phyloP scores from a whole-genome alignment of 2,888 invertebrate species.

The Cephus sareptanus region DNA sequence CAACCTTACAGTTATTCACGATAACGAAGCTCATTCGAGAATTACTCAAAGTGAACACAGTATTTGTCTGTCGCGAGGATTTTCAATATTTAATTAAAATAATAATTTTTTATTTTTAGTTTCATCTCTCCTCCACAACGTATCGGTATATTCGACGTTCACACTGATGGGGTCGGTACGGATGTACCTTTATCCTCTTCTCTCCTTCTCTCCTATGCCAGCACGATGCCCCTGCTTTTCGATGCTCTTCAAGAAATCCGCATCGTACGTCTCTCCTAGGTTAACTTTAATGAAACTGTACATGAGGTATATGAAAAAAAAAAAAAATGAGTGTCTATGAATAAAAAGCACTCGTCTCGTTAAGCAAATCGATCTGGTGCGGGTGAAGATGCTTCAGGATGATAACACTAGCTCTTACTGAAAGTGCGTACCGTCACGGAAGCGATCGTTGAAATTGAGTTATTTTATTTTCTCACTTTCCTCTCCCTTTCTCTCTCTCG shows the following conservation, averaged over 20 bases:
- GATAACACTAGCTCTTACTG: not conserved
- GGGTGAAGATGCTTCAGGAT: not conserved
- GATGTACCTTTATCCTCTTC: conserved; percentile 2
- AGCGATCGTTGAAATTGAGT: not conserved
- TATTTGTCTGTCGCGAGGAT: not conserved
- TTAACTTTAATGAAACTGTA: not conserved
- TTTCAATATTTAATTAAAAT: not conserved
- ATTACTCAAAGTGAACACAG: not conserved
- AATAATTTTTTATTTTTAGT: not conserved
- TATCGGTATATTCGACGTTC: not conserved
- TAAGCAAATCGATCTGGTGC: not conserved
- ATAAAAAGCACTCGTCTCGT: not conserved
- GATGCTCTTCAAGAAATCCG: not conserved
- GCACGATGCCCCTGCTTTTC: not conserved
- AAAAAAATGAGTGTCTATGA: not conserved
- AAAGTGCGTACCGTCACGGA: not conserved
- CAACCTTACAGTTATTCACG: not conserved
- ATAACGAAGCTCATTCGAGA: not conserved
- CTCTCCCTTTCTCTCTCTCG: not conserved
- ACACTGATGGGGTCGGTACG: not conserved
- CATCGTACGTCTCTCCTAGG: not conserved
- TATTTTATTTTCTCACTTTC: not conserved
- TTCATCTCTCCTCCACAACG: not conserved
- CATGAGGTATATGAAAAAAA: not conserved
- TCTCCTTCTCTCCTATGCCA: conserved; percentile 8